These are phyloP conservation scores for Talpa occidentalis DNA, from an alignment of 2,113 vertebrate genomes.

Conservation along the genomic window DNA sequence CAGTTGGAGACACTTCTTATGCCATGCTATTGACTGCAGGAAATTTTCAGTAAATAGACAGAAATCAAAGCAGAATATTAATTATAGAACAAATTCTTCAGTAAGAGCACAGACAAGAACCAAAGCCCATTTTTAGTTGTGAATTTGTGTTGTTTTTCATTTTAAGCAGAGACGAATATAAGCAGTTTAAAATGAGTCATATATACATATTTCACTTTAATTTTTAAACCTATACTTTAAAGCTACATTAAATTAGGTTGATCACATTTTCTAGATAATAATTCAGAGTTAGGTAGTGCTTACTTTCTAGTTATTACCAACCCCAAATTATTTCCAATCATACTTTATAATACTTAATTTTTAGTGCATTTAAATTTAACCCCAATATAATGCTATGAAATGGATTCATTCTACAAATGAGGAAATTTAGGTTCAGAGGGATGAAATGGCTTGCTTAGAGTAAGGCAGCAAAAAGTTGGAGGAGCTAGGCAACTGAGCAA, in stretches of 20 bases:
- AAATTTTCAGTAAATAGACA: not conserved
- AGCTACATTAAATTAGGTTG: not conserved
- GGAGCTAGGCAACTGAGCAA: not conserved
- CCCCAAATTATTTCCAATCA: not conserved
- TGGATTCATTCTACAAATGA: not conserved
- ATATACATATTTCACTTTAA: not conserved
- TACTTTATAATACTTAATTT: not conserved
- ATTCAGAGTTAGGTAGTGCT: not conserved
- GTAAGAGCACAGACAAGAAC: not conserved
- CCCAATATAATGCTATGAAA: not conserved
- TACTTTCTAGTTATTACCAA: not conserved
- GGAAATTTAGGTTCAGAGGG: not conserved
- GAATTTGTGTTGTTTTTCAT: not conserved
- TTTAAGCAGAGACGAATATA: conserved; percentile 26
- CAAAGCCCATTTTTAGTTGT: not conserved
- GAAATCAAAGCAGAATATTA: not conserved
- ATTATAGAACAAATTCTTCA: not conserved
- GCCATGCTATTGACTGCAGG: not conserved
- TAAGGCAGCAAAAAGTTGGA: not conserved
- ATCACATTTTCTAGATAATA: not conserved
- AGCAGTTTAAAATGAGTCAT: not conserved
- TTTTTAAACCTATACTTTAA: conserved; percentile 25
- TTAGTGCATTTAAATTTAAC: not conserved
- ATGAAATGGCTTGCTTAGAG: not conserved
- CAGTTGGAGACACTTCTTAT: not conserved